Base-by-base conservation (phyloP, 1,140 invertebrate species). In the Gonioctena quinquepunctata region DNA sequence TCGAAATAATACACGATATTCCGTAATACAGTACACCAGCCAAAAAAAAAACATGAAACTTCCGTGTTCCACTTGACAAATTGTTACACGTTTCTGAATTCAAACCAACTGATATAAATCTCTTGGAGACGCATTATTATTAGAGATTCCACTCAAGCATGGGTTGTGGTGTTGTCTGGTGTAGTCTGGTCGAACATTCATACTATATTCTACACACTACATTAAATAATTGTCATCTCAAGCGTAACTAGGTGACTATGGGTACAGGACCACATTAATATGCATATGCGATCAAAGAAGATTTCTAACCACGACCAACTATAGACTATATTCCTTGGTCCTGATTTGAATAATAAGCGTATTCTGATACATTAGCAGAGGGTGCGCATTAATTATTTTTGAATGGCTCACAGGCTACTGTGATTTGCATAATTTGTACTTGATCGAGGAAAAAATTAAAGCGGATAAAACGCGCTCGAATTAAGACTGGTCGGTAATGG, bases 401-500 rank as follows among this genome's bases (percentile, higher is more conserved):
- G 56, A 59, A 59, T 25, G 8, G 56, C 56, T 59, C n/a, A 25
- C 56, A 23, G 56, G 56, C 56, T 59, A 59, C 56, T 59, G 56
- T 16, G 56, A 59, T 59, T 59, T 59, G 56, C 56, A 59, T 59
- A 59, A 59, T 59, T 59, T 25, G 21, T 59, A 59, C 56, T 59
- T 59, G 56, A n/a, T n/a, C n/a, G n/a, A n/a, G n/a, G 23, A 25
- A 59, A 59, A 59, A 59, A 25, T 59, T 11, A 25, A 59, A 25
- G 25, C 21, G 21, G 23, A 25, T 25, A 25, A 59, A 59, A 59
- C 56, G 16, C 13, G 21, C 21, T 59, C 26, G 21, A 59, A 26
- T 59, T 7, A 16, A 26, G 26, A 49, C 8, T n/a, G 27, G 33
- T 11, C 21, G 19, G 28, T 63, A 63, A 63, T 28, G 5, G 27